A percentile compares a stretch with the other conserved stretches of the same genome.
These are phyloP conservation scores for Dromius quadrimaculatus DNA, from an alignment of 2,888 invertebrate species.

Conservation along the genomic window DNA sequence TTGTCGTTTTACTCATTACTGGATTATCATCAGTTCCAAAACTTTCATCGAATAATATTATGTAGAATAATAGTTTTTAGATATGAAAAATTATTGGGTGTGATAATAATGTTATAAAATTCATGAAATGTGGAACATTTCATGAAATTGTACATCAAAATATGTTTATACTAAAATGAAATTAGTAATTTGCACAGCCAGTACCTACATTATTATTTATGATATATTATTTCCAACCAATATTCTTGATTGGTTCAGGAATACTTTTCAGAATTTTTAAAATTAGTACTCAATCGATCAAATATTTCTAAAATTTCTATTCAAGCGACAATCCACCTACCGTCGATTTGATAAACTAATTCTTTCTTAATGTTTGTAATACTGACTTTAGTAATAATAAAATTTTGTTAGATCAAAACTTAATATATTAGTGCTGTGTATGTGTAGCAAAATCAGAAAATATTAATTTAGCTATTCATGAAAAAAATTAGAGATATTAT, in stretches of 20 bases:
- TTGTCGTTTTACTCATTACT: no score
- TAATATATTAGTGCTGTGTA: slow-evolving; percentile 6
- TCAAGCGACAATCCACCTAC: not conserved
- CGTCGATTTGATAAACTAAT: slow-evolving; percentile 6
- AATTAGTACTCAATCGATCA: slow-evolving; percentile 14
- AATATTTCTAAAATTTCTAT: not conserved
- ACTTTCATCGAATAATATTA: no score
- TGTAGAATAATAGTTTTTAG: not conserved
- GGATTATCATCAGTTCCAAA: no score
- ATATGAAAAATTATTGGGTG: not conserved
- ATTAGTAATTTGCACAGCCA: slow-evolving; percentile 22
- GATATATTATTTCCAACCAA: slow-evolving; percentile 22
- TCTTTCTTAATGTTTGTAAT: slow-evolving; percentile 11
- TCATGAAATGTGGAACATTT: slow-evolving; percentile 11
- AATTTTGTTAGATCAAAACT: slow-evolving; percentile 1
- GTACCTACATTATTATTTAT: slow-evolving; percentile 34
- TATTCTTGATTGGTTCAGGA: slow-evolving; percentile 1
- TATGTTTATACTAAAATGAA: slow-evolving; percentile 5
- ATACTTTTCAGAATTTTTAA: not conserved
- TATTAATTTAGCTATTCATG: slow-evolving; percentile 44
- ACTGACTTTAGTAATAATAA: slow-evolving; percentile 21
- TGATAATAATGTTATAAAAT: not conserved
- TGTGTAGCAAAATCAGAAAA: slow-evolving; percentile 44
- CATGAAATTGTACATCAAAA: slow-evolving; percentile 19
- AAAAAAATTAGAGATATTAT: slow-evolving; percentile 11